These are phyloP conservation scores for Melanocharis versteri DNA, from an alignment of 2,113 vertebrate genomes.

Conservation along the genomic window DNA sequence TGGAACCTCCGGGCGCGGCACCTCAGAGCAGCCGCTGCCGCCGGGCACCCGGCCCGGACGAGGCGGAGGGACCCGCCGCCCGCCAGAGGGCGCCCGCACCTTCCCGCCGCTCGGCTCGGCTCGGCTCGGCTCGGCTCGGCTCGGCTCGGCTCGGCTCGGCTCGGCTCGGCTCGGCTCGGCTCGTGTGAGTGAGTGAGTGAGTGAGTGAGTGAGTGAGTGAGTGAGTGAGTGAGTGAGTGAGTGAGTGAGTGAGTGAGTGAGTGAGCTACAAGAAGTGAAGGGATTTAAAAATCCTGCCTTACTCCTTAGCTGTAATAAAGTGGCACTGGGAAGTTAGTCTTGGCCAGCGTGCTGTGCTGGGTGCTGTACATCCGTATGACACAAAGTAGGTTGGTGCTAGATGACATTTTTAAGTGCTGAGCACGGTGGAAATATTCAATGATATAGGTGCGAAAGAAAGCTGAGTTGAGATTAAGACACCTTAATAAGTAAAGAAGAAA, in stretches of 20 bases:
- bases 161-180: neutral
- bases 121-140: neutral
- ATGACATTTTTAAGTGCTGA: neutral
- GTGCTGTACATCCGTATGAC: fast-evolving
- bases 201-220: too few species aligned
- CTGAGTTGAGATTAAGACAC: neutral
- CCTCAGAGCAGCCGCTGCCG: neutral
- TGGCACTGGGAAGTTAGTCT: neutral
- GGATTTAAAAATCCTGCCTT: fast-evolving
- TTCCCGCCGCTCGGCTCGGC: neutral
- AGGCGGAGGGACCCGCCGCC: neutral
- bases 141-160: neutral
- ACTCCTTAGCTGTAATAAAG: fast-evolving
- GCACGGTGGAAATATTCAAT: fast-evolving
- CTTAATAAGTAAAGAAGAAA: neutral
- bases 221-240: too few species aligned
- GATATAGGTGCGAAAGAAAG: fast-evolving
- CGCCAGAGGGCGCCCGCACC: neutral
- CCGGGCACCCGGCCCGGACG: neutral
- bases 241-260: too few species aligned
- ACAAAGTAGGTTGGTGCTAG: neutral
- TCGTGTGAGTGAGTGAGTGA: too few species aligned
- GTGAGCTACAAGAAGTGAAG: too few species aligned
- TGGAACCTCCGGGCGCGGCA: fast-evolving
- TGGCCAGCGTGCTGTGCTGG: neutral